Conservation (phyloP, 2,113 vertebrate genomes). For the Nanger granti region DNA sequence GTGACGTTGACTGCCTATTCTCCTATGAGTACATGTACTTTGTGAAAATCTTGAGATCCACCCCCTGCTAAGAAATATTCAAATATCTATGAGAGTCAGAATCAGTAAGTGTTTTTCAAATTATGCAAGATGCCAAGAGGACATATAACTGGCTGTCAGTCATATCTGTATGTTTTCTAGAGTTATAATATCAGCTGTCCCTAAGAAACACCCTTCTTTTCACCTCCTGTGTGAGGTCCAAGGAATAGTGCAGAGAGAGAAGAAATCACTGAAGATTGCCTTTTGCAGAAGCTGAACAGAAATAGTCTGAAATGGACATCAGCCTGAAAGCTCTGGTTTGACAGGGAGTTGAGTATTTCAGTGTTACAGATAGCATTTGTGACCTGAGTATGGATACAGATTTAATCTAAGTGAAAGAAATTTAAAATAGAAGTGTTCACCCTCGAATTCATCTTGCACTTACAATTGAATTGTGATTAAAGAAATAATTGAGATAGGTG, state of each 20-base stretch:
- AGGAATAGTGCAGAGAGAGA: not conserved
- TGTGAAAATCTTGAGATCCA: not conserved
- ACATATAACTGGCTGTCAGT: not conserved
- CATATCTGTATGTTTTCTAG: not conserved
- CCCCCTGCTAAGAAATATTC: not conserved
- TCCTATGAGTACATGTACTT: not conserved
- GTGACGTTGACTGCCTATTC: slow-evolving; percentile 15
- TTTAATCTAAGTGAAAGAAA: slow-evolving; percentile 1
- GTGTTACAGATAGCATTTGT: not conserved
- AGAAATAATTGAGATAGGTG: not conserved
- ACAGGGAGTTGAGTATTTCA: slow-evolving; percentile 8
- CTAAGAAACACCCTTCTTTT: not conserved
- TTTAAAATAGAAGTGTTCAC: slow-evolving; percentile 7
- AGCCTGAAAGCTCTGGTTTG: slow-evolving; percentile 18
- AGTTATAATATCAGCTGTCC: not conserved
- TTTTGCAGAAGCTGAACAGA: not conserved
- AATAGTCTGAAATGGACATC: not conserved
- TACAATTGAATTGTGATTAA: slow-evolving; percentile 3
- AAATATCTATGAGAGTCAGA: slow-evolving; percentile 14
- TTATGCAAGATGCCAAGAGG: not conserved
- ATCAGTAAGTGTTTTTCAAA: slow-evolving; percentile 9
- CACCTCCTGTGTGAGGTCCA: not conserved
- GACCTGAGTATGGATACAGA: not conserved
- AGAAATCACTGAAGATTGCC: not conserved
- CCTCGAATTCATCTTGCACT: slow-evolving; percentile 6